Percentiles rank a stretch among this genome's conserved stretches.
These are phyloP conservation scores for Lycaon pictus DNA, from an alignment of 2,113 vertebrate genomes.

Conservation along the genomic window DNA sequence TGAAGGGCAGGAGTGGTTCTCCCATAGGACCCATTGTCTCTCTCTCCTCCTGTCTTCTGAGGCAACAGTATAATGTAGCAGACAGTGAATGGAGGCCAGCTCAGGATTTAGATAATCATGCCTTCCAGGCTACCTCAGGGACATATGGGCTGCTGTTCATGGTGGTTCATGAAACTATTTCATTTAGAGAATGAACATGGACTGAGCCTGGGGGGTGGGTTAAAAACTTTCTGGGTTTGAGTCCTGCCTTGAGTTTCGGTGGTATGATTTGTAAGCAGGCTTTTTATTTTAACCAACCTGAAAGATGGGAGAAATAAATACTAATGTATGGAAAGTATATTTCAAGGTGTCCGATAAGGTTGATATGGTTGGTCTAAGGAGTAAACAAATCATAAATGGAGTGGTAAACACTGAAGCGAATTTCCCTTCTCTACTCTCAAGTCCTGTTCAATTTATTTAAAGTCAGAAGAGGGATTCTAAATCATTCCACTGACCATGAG, in stretches of 20 bases:
- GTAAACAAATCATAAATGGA: constrained; percentile 39
- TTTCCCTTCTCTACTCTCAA: not conserved
- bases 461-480: not conserved
- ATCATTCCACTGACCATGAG: not conserved
- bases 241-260: not conserved
- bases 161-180: not conserved
- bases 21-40: not conserved
- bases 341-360: constrained; percentile 22
- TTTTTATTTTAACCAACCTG: constrained; percentile 53
- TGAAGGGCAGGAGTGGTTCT: not conserved
- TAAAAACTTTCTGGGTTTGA: constrained; percentile 25
- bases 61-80: not conserved
- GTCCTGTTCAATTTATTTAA: constrained; percentile 48
- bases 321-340: constrained; percentile 16
- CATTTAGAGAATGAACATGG: not conserved
- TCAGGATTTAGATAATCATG: not conserved
- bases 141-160: not conserved
- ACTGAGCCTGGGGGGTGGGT: not conserved
- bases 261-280: not conserved
- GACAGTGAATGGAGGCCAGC: not conserved
- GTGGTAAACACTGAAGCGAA: not conserved
- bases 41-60: not conserved
- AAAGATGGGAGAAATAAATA: constrained; percentile 58
- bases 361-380: not conserved
- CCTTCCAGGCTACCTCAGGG: not conserved